Conservation (phyloP, 2,888 invertebrate species). For the Tanytarsus gracilentus region DNA sequence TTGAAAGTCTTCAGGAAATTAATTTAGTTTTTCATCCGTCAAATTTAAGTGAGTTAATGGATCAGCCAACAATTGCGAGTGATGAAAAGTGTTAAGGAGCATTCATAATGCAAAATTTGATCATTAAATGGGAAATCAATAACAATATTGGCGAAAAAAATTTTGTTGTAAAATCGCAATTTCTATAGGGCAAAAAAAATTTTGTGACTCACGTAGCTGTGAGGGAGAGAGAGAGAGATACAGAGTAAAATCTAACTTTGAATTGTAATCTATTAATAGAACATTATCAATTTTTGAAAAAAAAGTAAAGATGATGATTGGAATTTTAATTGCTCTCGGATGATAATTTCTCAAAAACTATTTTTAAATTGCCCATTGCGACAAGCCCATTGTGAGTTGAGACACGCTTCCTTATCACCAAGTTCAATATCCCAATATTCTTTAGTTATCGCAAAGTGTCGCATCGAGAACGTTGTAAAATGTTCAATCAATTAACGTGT, state of each 20-base stretch:
- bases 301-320: too few relatives aligned
- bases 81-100: too few relatives aligned
- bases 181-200: neutral
- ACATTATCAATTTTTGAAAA: too few relatives aligned
- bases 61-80: too few relatives aligned
- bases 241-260: too few relatives aligned
- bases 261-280: too few relatives aligned
- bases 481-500: neutral
- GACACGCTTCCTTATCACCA: slow-evolving; percentile 3
- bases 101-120: too few relatives aligned
- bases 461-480: neutral
- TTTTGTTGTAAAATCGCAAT: slow-evolving; percentile 13
- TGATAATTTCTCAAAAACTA: neutral
- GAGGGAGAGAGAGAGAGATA: neutral
- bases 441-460: neutral
- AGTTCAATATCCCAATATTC: slow-evolving; percentile 10
- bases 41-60: too few relatives aligned
- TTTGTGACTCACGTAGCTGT: neutral
- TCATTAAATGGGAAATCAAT: too few relatives aligned
- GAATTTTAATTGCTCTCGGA: too few relatives aligned
- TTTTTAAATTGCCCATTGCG: neutral
- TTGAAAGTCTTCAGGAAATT: too few relatives aligned
- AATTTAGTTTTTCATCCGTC: too few relatives aligned
- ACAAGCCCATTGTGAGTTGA: neutral
- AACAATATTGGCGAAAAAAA: neutral